Conservation (phyloP, 2,888 invertebrate genomes). For the Thysanoteuthis rhombus region DNA sequence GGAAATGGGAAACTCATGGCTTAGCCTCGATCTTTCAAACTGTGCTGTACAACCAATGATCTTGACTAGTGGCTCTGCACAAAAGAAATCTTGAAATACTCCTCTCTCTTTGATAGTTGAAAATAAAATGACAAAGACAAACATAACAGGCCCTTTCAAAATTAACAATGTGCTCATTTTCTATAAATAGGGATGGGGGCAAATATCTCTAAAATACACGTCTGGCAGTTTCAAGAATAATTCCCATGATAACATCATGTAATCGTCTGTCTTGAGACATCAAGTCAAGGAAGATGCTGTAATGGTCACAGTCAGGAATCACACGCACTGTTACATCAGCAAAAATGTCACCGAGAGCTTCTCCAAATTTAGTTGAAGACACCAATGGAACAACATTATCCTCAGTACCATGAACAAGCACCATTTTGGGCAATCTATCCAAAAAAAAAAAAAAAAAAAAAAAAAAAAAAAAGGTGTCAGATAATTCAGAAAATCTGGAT, state of each 20-base stretch:
- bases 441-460: conserved; percentile 32
- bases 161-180: not conserved
- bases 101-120: not conserved
- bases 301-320: conserved; percentile 62
- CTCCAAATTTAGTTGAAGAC: conserved; percentile 53
- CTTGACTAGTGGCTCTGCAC: not conserved
- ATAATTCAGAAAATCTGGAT: not conserved
- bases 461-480: conserved; percentile 24
- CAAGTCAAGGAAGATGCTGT: conserved; percentile 59
- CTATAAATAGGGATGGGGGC: too few relatives aligned
- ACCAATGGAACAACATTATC: conserved; percentile 59
- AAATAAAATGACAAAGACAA: not conserved
- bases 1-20: not conserved
- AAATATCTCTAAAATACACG: not conserved
- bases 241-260: conserved; percentile 51
- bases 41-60: not conserved
- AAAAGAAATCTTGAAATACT: not conserved
- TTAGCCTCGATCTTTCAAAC: not conserved
- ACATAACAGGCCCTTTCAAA: not conserved
- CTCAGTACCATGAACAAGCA: conserved; percentile 60
- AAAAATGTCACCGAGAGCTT: conserved; percentile 52
- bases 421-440: conserved; percentile 60
- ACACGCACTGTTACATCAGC: conserved; percentile 51
- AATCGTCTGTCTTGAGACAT: conserved; percentile 53
- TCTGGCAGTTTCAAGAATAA: conserved; percentile 50